Percentiles rank a stretch among this genome's conserved stretches.
These are phyloP conservation scores for Euspilapteryx auroguttella DNA, from an alignment of 2,888 invertebrate species.

Conservation along the genomic window DNA sequence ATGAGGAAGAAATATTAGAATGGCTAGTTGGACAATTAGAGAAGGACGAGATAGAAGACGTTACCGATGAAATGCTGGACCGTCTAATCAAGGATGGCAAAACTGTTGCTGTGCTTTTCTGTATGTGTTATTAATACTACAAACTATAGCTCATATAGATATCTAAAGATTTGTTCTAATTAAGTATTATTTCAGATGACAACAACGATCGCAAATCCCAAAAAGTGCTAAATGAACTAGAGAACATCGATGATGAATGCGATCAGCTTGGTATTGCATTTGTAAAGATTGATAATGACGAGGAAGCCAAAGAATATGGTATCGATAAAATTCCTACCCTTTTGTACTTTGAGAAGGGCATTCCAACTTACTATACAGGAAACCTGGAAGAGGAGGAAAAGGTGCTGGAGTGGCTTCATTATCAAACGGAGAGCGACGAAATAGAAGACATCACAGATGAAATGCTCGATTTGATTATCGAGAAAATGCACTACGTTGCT, in stretches of 20 bases:
- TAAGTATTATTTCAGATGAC: constrained; percentile 68
- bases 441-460: constrained; percentile 94
- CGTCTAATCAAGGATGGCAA: constrained; percentile 86
- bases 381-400: constrained; percentile 89
- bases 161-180: too few relatives aligned
- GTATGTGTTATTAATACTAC: constrained; percentile 55
- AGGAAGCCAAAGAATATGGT: constrained; percentile 89
- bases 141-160: background rate
- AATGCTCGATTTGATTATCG: constrained; percentile 88
- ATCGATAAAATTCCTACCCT: constrained; percentile 86
- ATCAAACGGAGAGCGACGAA: constrained; percentile 84
- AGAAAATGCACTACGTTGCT: constrained; percentile 85
- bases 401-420: constrained; percentile 82
- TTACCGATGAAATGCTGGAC: constrained; percentile 92
- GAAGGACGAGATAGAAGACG: constrained; percentile 92
- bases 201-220: constrained; percentile 88
- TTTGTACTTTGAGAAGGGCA: constrained; percentile 79
- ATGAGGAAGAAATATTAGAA: constrained; percentile 85
- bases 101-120: constrained; percentile 87
- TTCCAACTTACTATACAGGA: constrained; percentile 76
- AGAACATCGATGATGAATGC: constrained; percentile 93
- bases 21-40: constrained; percentile 88
- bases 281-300: constrained; percentile 89
- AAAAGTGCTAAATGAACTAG: constrained; percentile 82
- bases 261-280: constrained; percentile 86